These are phyloP conservation scores for Malthinus flaveolus DNA, from an alignment of 2,888 invertebrate genomes.

Conservation along the genomic window DNA sequence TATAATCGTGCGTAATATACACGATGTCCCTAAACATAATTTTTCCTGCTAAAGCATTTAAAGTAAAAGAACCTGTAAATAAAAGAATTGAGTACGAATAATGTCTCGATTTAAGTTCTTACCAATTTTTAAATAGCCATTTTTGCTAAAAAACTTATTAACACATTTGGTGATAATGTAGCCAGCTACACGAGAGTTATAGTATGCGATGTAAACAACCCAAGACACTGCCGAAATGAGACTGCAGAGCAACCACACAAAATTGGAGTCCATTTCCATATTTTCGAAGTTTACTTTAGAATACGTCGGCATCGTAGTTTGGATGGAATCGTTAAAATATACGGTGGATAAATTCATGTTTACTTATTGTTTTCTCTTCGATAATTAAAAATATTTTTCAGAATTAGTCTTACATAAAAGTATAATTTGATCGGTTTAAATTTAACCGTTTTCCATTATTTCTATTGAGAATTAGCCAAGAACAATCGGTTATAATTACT, in stretches of 20 bases:
- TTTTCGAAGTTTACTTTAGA: constrained; percentile 58
- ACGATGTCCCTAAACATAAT: constrained; percentile 97
- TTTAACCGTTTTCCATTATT: too few relatives aligned
- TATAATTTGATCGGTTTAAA: too few relatives aligned
- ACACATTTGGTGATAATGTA: constrained; percentile 86
- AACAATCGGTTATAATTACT: too few relatives aligned
- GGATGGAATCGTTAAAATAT: too few relatives aligned
- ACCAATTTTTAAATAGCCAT: constrained; percentile 90
- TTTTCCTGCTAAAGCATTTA: constrained; percentile 96
- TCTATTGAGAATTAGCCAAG: too few relatives aligned
- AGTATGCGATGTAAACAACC: constrained; percentile 93
- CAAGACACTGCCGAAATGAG: constrained; percentile 83
- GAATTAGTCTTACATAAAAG: too few relatives aligned
- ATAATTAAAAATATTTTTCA: too few relatives aligned
- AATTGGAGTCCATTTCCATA: constrained; percentile 77
- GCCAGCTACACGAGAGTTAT: constrained; percentile 90
- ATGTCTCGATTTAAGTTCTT: constrained; percentile 40
- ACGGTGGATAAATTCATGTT: too few relatives aligned
- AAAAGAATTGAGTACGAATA: too few relatives aligned
- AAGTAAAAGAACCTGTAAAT: constrained; percentile 83
- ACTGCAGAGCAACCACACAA: constrained; percentile 76
- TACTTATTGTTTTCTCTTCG: too few relatives aligned
- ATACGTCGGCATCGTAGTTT: not conserved
- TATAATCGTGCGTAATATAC: constrained; percentile 92
- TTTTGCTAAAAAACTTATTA: constrained; percentile 83